phyloP scores from a whole-genome alignment of 2,797 vertebrate genomes.

The Esox masquinongy region DNA sequence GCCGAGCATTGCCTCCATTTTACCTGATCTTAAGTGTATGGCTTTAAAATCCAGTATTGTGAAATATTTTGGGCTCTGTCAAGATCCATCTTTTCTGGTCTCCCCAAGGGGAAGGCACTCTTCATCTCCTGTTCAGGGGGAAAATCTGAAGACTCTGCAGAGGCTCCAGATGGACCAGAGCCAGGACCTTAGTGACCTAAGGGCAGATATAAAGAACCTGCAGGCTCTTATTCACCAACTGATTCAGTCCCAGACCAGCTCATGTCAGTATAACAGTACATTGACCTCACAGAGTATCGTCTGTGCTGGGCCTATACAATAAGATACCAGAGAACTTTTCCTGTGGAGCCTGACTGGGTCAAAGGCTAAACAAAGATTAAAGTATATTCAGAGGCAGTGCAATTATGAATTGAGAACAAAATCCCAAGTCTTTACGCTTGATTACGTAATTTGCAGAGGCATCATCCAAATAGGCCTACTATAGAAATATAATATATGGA shows the following conservation, averaged over 20 bases:
- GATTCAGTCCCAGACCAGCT: conserved; percentile 27
- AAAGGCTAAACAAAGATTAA: background rate
- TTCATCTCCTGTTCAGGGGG: conserved; percentile 5
- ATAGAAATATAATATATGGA: background rate
- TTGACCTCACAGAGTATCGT: background rate
- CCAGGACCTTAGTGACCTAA: conserved; percentile 42
- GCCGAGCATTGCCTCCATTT: background rate
- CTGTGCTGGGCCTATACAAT: background rate
- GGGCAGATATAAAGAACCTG: conserved; percentile 47
- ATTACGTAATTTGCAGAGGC: background rate
- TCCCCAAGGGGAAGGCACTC: conserved; percentile 20
- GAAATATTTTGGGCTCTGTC: background rate
- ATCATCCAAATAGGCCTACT: background rate
- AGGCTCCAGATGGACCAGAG: conserved; percentile 40
- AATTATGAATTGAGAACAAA: background rate
- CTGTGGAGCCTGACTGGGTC: background rate
- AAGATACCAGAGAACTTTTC: background rate
- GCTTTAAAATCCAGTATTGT: background rate
- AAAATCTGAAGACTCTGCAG: conserved; percentile 24
- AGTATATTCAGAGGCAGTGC: background rate
- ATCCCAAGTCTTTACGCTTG: background rate
- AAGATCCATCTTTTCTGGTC: background rate
- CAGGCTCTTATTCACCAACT: conserved; percentile 43
- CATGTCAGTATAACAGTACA: conserved; percentile 15
- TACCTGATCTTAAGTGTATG: background rate